phyloP scores from a whole-genome alignment of 2,797 vertebrate species.

The Tapirus indicus region DNA sequence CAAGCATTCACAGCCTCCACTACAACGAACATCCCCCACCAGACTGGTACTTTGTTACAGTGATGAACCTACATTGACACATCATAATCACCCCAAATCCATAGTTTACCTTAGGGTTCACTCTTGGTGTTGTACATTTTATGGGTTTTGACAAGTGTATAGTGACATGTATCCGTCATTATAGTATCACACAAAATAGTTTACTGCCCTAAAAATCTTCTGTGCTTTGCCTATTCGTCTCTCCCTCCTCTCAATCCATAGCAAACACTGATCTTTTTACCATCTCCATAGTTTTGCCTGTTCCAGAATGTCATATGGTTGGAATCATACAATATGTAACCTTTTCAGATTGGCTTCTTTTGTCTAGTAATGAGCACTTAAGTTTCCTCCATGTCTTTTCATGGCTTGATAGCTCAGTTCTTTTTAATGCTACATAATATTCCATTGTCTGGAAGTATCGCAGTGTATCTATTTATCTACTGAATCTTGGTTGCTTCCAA shows the following conservation, averaged over 20 bases:
- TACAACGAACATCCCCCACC: background rate
- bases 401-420: background rate
- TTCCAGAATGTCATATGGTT: background rate
- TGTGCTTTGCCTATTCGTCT: background rate
- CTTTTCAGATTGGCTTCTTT: background rate
- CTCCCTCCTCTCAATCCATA: background rate
- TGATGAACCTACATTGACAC: background rate
- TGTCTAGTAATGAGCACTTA: background rate
- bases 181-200: background rate
- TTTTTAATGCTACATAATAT: background rate
- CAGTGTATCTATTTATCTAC: background rate
- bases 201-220: background rate
- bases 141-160: background rate
- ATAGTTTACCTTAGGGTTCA: background rate
- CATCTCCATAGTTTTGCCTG: background rate
- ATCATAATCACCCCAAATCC: background rate
- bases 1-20: background rate
- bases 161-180: background rate
- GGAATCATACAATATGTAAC: background rate
- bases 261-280: background rate
- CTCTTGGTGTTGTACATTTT: too few species aligned
- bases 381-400: background rate
- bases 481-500: background rate
- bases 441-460: background rate
- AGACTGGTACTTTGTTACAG: background rate